Base-by-base conservation (phyloP, 2,888 invertebrate genomes). In the Lithosia quadra region DNA sequence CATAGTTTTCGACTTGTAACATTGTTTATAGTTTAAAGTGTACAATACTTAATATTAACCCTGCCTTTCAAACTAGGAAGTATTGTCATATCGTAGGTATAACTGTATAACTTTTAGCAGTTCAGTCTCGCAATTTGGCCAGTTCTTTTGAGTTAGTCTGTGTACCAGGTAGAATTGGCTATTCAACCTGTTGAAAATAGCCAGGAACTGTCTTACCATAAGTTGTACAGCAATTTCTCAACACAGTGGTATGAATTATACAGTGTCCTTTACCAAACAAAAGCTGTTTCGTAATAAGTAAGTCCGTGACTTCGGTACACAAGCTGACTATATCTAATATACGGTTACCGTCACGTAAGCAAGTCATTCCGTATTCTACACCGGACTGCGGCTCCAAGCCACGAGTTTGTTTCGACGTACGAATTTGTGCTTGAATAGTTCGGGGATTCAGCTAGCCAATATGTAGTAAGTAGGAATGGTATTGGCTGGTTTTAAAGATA, bases 351-450 rank as follows among this genome's bases (percentile, higher is more conserved):
- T 87, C 89, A 90, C 89, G 91, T 90, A 86, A 80, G 68, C 68
- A 84, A 84, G 88, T 90, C 90, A 92, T 93, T 92, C 85, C 73
- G 90, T 88, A 92, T 92, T 92, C 92, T 82, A 80, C 76, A 74
- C 89, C n/a, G 84, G 79, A 79, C 84, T 84, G 81, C 80, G 84
- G 81, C 80, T 75, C 75, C 69, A 70, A 68, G 74, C 81, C 72
- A 70, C 77, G 85, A 90, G 89, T 89, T 92, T 91, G 91, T 90
- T 92, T 89, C 91, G 83, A 89, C 49, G n/a, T 49, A 49, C 79
- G 85, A 85, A 85, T 83, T 60, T 10, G 60, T n/a, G 58, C 60
- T 66, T 24, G 85, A 85, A 78, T 85, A 80, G 78, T 77, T 78
- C 65, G 59, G 73, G 79, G 79, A 80, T 79, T 82, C 72, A 62